A percentile compares a stretch with the other conserved stretches of the same genome.
Conservation (phyloP, 1,140 invertebrate species). For the Galleria mellonella region DNA sequence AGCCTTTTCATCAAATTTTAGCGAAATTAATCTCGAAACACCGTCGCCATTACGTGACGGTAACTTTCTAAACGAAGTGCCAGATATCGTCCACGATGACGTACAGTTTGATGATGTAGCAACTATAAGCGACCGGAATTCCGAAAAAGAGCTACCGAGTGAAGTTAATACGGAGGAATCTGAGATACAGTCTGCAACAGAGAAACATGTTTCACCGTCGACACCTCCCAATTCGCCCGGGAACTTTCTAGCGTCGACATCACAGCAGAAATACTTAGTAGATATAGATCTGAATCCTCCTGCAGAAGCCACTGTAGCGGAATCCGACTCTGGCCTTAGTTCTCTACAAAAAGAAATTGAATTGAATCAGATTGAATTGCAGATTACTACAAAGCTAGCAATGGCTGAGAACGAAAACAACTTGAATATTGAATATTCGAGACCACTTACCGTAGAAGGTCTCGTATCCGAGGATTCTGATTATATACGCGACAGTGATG, state of each 20-base stretch:
- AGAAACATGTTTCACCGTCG: slow-evolving; percentile 47
- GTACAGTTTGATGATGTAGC: slow-evolving; percentile 40
- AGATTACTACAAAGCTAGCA: slow-evolving; percentile 63
- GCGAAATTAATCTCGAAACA: slow-evolving; percentile 64
- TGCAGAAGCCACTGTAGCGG: slow-evolving; percentile 2
- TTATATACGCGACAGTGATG: slow-evolving; percentile 27
- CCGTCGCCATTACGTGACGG: slow-evolving; percentile 58
- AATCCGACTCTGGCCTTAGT: slow-evolving; percentile 10
- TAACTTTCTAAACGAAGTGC: slow-evolving; percentile 65
- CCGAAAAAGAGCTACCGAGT: slow-evolving; percentile 23
- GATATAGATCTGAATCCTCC: slow-evolving; percentile 42
- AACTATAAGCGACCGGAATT: slow-evolving; percentile 27
- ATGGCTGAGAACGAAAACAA: slow-evolving; percentile 73
- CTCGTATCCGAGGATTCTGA: slow-evolving; percentile 29
- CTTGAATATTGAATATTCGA: slow-evolving; percentile 68
- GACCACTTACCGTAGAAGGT: slow-evolving; percentile 43
- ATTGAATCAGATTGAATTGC: slow-evolving; percentile 55
- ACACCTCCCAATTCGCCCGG: slow-evolving; percentile 65
- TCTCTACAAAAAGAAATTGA: slow-evolving; percentile 34
- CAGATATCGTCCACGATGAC: slow-evolving; percentile 48
- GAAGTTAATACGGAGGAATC: slow-evolving; percentile 37
- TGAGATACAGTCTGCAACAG: slow-evolving; percentile 39
- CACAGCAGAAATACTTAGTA: slow-evolving; percentile 49
- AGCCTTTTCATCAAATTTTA: slow-evolving; percentile 73
- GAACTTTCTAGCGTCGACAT: slow-evolving; percentile 44